Evolutionary conservation across 2,888 invertebrate species (phyloP), one percentile per base, ranked within the genome.

Genomic region (Pseudococcus viburni): DNA sequence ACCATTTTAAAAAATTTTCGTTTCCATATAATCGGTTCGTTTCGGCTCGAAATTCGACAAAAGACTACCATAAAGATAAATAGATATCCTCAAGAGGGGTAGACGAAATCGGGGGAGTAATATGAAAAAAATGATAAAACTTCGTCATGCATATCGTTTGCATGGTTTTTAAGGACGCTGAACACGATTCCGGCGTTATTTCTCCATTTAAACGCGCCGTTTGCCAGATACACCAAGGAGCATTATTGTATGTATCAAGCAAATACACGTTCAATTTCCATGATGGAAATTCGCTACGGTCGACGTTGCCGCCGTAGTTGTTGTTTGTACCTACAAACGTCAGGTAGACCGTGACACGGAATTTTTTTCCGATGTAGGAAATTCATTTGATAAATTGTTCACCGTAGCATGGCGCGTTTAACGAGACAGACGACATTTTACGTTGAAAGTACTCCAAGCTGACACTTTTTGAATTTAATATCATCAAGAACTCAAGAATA

Each of bases 341-440:
- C 64, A 64, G 19, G 64, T 64, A 64, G 19, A 64, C 64, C 22
- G 22, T 64, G 19, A 64, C 64, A 64, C 9, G 64, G 19, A 64
- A 22, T 64, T 64, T 64, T 64, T 64, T 64, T 33, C 64, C 64
- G 12, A 64, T 64, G 19, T 64, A 51, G 64, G 19, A 22, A 64
- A 64, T 64, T 64, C 64, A 64, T 64, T 64, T 64, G 64, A 64
- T 64, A 64, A 64, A 64, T 64, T 64, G 64, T 64, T 19, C 64
- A 64, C 64, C 22, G 64, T 64, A 64, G 64, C 22, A 22, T 64
- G 64, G 22, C 19, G 64, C 64, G 64, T 64, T 64, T 64, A 64
- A 64, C 64, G 64, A 64, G 64, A 64, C 64, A 64, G 64, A 64
- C 64, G 64, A 64, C 64, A 64, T 64, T 64, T 19, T 9, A 64